Base-by-base conservation (phyloP, 2,888 invertebrate species). In the Phlogophora meticulosa region DNA sequence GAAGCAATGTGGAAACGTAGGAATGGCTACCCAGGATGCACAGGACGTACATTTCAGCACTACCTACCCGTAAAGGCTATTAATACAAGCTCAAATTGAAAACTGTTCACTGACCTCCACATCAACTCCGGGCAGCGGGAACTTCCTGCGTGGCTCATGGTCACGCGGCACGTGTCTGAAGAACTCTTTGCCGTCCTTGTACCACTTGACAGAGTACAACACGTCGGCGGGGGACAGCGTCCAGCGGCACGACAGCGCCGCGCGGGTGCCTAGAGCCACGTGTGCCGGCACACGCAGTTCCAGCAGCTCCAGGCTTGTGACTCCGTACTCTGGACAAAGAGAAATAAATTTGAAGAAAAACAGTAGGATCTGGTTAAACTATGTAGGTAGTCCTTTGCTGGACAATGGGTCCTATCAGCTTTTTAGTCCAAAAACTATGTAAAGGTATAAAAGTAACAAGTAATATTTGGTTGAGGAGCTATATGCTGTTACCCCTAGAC, bases 191-290 rank as follows among this genome's bases (percentile, higher is more conserved):
- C 98, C 98, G 90, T 98, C 98, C 90, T 98, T 98, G 96, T 98
- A 98, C 98, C 98, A 98, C 94, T 98, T 98, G 85, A 98, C 98
- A 38, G 98, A 98, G 93, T 98, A 98, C 53, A 98, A 96, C 56
- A 97, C 97, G 91, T 98, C 98, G 4, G 97, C 97, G 82, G 98
- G 98, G 2, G 92, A 92, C 89, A 98, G 96, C 92, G 98, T 97
- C 95, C 98, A 98, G 90, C 97, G 97, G 93, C 98, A 98, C 58
- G 97, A 97, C 82, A 98, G 94, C 65, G 96, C 95, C 43, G 98
- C 98, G 82, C 97, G 97, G 88, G 97, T 97, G 83, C 98, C 97
- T 75, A 97, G 96, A 69, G 98, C 97, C 81, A 98, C 98, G 93
- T 98, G 98, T 78, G 97, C 97, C 20, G 98, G 98, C 87, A 98